phyloP scores from a whole-genome alignment of 2,113 vertebrate species.

The Elanus axillaris region DNA sequence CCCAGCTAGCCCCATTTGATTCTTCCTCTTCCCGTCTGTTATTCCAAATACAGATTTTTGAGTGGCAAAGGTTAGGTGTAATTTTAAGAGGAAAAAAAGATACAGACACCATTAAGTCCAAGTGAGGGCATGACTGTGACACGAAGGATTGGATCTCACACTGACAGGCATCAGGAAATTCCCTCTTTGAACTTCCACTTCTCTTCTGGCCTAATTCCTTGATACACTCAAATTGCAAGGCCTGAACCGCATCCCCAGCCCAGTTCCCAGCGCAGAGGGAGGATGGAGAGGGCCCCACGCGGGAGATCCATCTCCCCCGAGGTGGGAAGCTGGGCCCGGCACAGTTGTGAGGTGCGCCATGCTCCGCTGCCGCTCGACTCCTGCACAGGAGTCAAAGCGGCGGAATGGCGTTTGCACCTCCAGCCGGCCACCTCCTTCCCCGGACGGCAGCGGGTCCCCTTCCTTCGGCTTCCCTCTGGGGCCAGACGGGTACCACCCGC shows the following conservation, averaged over 20 bases:
- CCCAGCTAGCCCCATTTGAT: background rate
- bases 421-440: no score
- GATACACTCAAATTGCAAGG: rapidly evolving
- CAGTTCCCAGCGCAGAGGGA: rapidly evolving
- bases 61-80: background rate
- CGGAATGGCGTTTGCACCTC: rapidly evolving
- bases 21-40: background rate
- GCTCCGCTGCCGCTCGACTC: background rate
- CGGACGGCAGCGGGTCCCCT: background rate
- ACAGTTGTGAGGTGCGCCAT: rapidly evolving
- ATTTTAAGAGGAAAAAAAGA: background rate
- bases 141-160: background rate
- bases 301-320: rapidly evolving
- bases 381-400: rapidly evolving
- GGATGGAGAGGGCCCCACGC: rapidly evolving
- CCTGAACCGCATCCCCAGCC: no score
- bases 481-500: rapidly evolving
- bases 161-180: background rate
- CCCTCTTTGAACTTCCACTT: background rate
- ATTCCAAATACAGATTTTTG: background rate
- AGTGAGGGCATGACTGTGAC: background rate
- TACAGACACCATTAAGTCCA: background rate
- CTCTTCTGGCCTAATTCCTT: background rate
- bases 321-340: no score
- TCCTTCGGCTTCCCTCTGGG: background rate